Evolutionary conservation across 2,113 vertebrate species (phyloP).

Genomic region (Vulpes lagopus): DNA sequence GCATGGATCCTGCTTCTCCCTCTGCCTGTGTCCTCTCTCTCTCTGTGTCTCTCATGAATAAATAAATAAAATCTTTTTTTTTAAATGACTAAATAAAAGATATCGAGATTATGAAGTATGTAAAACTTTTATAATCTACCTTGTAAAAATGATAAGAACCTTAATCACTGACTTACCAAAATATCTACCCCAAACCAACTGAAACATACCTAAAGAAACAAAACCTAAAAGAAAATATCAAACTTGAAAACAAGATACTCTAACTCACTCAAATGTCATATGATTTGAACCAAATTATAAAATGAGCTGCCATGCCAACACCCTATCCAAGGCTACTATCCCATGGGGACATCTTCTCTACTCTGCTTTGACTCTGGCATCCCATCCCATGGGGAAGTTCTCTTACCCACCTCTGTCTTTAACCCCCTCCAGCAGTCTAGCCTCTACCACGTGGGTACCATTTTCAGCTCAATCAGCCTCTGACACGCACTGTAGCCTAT

Average conservation of each 20-base stretch:
- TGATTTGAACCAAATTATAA: neutral
- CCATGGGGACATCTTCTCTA: neutral
- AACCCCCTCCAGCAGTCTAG: rapidly evolving
- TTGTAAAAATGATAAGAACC: neutral
- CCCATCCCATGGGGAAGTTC: neutral
- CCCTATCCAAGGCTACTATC: neutral
- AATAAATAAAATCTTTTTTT: neutral
- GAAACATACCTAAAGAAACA: neutral
- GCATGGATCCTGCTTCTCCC: too few species aligned
- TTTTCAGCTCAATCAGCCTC: neutral
- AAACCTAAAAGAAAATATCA: neutral
- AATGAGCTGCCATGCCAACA: neutral
- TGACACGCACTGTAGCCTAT: neutral
- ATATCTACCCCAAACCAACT: neutral
- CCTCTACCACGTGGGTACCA: too few species aligned
- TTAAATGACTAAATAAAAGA: constrained; percentile 9
- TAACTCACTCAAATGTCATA: neutral
- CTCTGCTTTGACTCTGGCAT: neutral
- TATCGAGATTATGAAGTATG: neutral
- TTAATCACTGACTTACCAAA: constrained; percentile 4
- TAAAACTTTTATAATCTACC: neutral
- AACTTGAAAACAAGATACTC: neutral
- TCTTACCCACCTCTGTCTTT: neutral
- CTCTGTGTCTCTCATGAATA: too few species aligned
- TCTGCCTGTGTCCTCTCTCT: too few species aligned